These are phyloP conservation scores for Eptatretus burgeri DNA, from an alignment of 2,113 vertebrate species.

Conservation along the genomic window DNA sequence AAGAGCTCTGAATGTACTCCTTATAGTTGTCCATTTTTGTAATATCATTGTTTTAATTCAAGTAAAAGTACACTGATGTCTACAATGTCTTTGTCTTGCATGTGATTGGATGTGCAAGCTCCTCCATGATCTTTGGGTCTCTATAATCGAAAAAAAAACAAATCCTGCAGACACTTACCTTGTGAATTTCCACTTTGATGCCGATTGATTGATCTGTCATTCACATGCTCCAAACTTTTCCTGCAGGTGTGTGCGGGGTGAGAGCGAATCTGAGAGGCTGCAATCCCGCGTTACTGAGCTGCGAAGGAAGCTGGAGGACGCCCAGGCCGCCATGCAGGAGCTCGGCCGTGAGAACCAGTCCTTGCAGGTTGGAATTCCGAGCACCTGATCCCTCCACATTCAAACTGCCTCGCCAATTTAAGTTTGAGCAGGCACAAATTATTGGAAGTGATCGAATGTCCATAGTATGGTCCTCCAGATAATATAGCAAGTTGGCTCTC, in stretches of 20 bases:
- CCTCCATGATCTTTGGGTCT: no score
- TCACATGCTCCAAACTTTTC: conserved; percentile 5
- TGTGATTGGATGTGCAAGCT: no score
- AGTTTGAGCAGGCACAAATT: neutral
- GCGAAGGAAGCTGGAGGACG: conserved; percentile 75
- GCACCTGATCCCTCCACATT: neutral
- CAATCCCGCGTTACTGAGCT: conserved; percentile 60
- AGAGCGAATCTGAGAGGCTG: conserved; percentile 88
- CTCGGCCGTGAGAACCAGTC: conserved; percentile 88
- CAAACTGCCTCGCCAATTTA: neutral
- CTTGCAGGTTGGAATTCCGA: conserved; percentile 31
- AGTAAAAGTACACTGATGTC: no score
- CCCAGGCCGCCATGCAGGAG: conserved; percentile 84
- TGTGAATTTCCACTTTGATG: no score
- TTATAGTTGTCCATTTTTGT: no score
- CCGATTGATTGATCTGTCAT: no score
- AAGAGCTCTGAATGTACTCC: no score
- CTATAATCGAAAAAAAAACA: no score
- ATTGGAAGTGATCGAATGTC: neutral
- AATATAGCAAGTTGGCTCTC: neutral
- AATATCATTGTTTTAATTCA: no score
- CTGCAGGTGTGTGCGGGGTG: conserved; percentile 66
- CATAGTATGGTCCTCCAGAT: conserved; percentile 1
- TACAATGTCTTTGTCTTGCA: no score
- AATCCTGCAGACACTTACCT: no score